Evolutionary conservation across 2,888 invertebrate genomes (phyloP).

Genomic region (Ischnura elegans): DNA sequence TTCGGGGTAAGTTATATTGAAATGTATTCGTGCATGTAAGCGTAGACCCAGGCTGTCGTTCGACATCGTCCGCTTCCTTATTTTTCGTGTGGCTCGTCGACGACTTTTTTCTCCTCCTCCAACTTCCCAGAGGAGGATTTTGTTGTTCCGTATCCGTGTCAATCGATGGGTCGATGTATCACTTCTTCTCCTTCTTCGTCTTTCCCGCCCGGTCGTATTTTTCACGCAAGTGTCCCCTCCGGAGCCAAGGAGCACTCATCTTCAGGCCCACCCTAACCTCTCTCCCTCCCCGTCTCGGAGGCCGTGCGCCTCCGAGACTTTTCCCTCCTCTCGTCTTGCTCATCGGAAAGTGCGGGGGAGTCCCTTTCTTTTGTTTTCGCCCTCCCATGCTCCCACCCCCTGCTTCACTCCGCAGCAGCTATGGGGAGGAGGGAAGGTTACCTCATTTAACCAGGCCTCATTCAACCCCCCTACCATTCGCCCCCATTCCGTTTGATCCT

Average conservation of each 20-base stretch:
- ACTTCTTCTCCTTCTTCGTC: neutral
- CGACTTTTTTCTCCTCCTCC: no score
- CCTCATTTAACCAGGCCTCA: neutral
- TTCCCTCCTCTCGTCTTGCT: neutral
- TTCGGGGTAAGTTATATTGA: no score
- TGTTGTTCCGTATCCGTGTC: neutral
- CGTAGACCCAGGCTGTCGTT: neutral
- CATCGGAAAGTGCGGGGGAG: neutral
- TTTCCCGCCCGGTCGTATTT: neutral
- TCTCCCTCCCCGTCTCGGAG: neutral
- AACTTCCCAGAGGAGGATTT: neutral
- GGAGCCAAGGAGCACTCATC: neutral
- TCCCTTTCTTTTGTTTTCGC: neutral
- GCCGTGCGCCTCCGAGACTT: neutral
- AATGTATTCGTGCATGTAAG: no score
- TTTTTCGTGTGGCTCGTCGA: neutral
- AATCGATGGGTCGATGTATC: neutral
- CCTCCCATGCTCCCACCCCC: no score
- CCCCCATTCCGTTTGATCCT: neutral
- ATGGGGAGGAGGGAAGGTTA: neutral
- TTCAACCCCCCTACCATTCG: neutral
- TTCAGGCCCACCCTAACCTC: neutral
- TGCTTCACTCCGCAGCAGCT: neutral
- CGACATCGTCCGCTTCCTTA: neutral
- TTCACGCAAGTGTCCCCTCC: neutral